phyloP scores from a whole-genome alignment of 2,113 vertebrate genomes.

The Chamaea fasciata region DNA sequence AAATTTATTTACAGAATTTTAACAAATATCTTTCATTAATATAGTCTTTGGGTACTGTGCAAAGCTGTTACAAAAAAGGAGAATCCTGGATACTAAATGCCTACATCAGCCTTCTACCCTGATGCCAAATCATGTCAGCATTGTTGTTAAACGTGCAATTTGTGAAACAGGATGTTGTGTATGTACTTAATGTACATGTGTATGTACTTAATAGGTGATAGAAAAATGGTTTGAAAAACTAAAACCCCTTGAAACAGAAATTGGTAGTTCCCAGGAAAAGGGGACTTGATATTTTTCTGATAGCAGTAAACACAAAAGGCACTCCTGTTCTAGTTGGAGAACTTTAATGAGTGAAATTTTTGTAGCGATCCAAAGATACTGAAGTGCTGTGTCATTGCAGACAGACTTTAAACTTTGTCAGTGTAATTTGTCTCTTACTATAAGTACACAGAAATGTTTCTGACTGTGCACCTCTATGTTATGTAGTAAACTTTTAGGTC shows the following conservation, averaged over 20 bases:
- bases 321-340: neutral
- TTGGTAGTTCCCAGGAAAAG: neutral
- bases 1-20: neutral
- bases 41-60: neutral
- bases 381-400: neutral
- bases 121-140: neutral
- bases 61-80: neutral
- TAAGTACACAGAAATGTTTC: neutral
- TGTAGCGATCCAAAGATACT: neutral
- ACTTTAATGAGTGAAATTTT: neutral
- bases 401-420: neutral
- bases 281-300: neutral
- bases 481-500: neutral
- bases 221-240: neutral
- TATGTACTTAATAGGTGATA: neutral
- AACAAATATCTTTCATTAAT: neutral
- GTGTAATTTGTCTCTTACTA: neutral
- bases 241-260: neutral
- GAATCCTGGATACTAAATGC: neutral
- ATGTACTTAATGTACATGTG: neutral
- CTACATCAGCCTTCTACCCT: neutral
- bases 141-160: neutral
- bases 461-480: neutral
- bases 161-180: neutral
- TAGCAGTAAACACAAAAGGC: neutral